phyloP scores from a whole-genome alignment of 2,888 invertebrate species.

The Spilosoma lubricipeda region DNA sequence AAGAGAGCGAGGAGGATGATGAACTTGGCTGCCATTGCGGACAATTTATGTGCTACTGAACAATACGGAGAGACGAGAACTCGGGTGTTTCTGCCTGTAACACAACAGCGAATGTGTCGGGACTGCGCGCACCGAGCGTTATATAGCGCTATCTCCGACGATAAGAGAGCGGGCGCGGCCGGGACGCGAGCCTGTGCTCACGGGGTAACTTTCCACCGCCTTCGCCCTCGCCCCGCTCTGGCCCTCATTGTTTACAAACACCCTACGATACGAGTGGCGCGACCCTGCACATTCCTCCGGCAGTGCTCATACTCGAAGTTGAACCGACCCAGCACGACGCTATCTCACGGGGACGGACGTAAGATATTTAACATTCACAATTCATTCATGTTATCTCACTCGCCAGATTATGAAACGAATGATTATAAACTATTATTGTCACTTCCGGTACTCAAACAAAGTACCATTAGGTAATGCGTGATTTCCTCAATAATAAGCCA shows the following conservation, averaged over 20 bases:
- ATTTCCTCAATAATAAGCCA: background rate
- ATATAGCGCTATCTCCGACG: constrained; percentile 40
- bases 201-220: constrained; percentile 37
- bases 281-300: background rate
- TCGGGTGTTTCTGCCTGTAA: constrained; percentile 51
- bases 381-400: background rate
- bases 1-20: constrained; percentile 70
- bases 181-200: constrained; percentile 25
- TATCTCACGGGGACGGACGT: too few relatives aligned
- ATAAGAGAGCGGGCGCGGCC: constrained; percentile 31
- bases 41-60: constrained; percentile 58
- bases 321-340: too few relatives aligned
- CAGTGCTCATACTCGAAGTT: background rate
- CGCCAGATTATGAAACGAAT: background rate
- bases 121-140: constrained; percentile 35
- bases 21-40: constrained; percentile 69
- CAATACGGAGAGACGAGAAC: constrained; percentile 26
- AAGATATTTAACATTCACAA: too few relatives aligned
- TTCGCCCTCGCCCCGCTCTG: constrained; percentile 33
- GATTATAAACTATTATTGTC: too few relatives aligned
- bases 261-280: constrained; percentile 35
- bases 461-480: background rate
- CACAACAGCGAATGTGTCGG: constrained; percentile 58
- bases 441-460: background rate
- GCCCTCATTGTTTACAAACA: constrained; percentile 44